Percentiles rank a stretch among this genome's conserved stretches.
phyloP scores from a whole-genome alignment of 2,797 vertebrate species.

The Threskiornis aethiopicus region DNA sequence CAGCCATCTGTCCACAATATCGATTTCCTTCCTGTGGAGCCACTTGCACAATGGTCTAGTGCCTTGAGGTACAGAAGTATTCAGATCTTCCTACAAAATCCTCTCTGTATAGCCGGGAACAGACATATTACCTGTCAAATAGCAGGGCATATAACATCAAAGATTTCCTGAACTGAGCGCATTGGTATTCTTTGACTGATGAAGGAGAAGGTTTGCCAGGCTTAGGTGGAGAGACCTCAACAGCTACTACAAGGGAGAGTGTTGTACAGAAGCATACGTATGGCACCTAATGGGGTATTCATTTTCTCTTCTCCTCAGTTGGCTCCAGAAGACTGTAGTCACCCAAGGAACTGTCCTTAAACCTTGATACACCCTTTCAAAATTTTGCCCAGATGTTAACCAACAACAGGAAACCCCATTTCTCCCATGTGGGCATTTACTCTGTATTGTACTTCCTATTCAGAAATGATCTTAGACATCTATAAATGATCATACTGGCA shows the following conservation, averaged over 20 bases:
- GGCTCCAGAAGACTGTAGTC: neutral
- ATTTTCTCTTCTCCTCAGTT: neutral
- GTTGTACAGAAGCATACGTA: neutral
- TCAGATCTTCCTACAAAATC: neutral
- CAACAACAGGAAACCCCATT: neutral
- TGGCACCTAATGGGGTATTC: accelerated
- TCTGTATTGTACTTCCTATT: neutral
- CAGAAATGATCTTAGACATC: neutral
- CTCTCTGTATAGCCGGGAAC: neutral
- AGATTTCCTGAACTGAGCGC: neutral
- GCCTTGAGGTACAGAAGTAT: neutral
- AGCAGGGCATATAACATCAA: neutral
- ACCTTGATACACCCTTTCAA: neutral
- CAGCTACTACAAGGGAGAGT: neutral
- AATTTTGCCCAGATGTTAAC: neutral
- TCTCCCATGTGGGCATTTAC: neutral
- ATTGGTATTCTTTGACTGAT: neutral
- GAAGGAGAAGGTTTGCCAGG: neutral
- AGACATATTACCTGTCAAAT: neutral
- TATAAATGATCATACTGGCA: neutral
- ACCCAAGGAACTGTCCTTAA: neutral
- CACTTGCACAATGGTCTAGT: neutral
- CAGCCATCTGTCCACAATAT: neutral
- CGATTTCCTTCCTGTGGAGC: neutral
- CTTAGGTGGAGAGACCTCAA: neutral